These are phyloP conservation scores for Ceyx erithaca DNA, from an alignment of 2,797 vertebrate species.

Conservation along the genomic window DNA sequence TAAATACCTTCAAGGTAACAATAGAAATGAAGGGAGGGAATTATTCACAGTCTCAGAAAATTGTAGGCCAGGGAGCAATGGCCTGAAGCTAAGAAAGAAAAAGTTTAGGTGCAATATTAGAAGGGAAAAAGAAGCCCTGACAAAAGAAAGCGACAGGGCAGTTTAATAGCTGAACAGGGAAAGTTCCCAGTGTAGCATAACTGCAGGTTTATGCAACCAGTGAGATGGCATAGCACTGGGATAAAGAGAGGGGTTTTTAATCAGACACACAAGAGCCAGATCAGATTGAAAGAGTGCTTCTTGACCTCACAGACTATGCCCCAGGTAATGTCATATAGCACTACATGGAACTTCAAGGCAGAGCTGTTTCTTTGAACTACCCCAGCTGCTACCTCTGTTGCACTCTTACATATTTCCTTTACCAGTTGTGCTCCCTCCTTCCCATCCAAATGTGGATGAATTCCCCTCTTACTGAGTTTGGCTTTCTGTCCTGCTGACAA, in stretches of 20 bases:
- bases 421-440: not conserved
- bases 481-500: not conserved
- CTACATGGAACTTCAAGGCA: not conserved
- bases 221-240: not conserved
- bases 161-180: not conserved
- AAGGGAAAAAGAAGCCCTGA: not conserved
- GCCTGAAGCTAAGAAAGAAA: slow-evolving; percentile 31
- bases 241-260: not conserved
- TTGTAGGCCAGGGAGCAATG: slow-evolving; percentile 28
- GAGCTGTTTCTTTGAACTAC: not conserved
- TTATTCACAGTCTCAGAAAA: slow-evolving; percentile 56
- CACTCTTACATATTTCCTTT: not conserved
- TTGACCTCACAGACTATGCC: not conserved
- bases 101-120: slow-evolving; percentile 10
- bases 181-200: not conserved
- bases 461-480: not conserved
- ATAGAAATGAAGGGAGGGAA: slow-evolving; percentile 40
- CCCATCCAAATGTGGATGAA: not conserved
- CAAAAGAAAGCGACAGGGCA: not conserved
- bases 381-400: not conserved
- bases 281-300: not conserved
- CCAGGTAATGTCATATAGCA: not conserved
- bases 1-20: slow-evolving; percentile 64
- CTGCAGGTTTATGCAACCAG: not conserved
- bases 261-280: not conserved